These are phyloP conservation scores for Drosophila athabasca DNA, from an alignment of 1,140 invertebrate genomes.

Conservation along the genomic window DNA sequence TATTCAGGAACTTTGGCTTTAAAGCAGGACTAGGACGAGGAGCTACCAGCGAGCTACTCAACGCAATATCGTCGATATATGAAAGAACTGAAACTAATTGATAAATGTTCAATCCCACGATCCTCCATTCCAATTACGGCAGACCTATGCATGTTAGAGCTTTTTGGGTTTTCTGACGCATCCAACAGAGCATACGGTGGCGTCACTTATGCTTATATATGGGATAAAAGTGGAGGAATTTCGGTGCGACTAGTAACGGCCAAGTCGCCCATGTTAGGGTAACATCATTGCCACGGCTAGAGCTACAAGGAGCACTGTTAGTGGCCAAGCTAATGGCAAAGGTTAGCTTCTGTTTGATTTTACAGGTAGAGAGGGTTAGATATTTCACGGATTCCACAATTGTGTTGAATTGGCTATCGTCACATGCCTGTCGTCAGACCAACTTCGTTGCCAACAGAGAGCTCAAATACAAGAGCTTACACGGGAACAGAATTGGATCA, in stretches of 20 bases:
- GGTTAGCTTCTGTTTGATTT: background rate
- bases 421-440: constrained; percentile 39
- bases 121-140: no score
- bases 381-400: constrained; percentile 47
- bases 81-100: no score
- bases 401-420: constrained; percentile 53
- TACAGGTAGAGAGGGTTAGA: no score
- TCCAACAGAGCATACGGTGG: background rate
- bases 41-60: background rate
- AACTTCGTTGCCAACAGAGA: constrained; percentile 58
- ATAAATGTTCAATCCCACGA: no score
- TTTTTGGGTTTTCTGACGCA: background rate
- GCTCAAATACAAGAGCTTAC: background rate
- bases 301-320: background rate
- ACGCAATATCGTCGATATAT: no score
- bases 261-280: background rate
- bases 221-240: background rate
- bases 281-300: background rate
- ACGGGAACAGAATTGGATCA: no score
- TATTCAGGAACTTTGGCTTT: no score
- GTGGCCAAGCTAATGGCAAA: background rate
- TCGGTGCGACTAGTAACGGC: constrained; percentile 2
- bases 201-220: background rate
- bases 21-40: constrained; percentile 1
- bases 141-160: no score